These are phyloP conservation scores for Trichoplusia ni DNA, from an alignment of 1,140 invertebrate species.

Conservation along the genomic window DNA sequence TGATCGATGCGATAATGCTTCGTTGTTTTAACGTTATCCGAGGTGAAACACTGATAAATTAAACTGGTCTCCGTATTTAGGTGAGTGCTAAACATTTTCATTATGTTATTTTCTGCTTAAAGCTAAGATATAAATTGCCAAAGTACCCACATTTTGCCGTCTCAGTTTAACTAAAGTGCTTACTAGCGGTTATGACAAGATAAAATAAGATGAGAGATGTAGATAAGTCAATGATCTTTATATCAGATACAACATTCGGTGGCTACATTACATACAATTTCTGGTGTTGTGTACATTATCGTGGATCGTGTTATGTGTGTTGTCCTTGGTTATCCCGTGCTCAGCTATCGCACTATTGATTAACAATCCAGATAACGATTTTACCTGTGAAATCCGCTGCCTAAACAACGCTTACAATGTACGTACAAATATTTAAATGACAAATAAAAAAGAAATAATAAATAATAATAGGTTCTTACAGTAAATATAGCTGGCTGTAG, in stretches of 20 bases:
- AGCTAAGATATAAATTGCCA: too few relatives aligned
- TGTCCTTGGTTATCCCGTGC: slow-evolving; percentile 12
- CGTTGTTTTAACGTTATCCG: slow-evolving; percentile 45
- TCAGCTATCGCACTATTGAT: slow-evolving; percentile 5
- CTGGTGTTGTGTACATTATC: too few relatives aligned
- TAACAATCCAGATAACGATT: background rate
- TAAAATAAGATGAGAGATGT: too few relatives aligned
- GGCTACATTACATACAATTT: background rate
- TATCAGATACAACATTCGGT: background rate
- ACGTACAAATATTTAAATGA: too few relatives aligned
- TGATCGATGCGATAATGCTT: slow-evolving; percentile 56
- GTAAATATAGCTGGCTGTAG: background rate
- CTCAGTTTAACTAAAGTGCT: too few relatives aligned
- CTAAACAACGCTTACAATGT: too few relatives aligned
- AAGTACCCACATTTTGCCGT: too few relatives aligned
- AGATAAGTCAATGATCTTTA: slow-evolving; percentile 2
- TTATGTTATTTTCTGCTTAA: slow-evolving; percentile 6
- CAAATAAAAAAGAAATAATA: background rate
- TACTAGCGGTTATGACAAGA: too few relatives aligned
- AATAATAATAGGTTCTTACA: background rate
- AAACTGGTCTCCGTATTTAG: slow-evolving; percentile 9
- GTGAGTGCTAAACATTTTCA: slow-evolving; percentile 11
- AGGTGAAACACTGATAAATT: slow-evolving; percentile 29
- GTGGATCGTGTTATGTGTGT: background rate
- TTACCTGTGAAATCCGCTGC: too few relatives aligned